A percentile compares a stretch with the other conserved stretches of the same genome.
These are phyloP conservation scores for Dendrolimus punctatus DNA, from an alignment of 1,140 invertebrate species.

Conservation along the genomic window DNA sequence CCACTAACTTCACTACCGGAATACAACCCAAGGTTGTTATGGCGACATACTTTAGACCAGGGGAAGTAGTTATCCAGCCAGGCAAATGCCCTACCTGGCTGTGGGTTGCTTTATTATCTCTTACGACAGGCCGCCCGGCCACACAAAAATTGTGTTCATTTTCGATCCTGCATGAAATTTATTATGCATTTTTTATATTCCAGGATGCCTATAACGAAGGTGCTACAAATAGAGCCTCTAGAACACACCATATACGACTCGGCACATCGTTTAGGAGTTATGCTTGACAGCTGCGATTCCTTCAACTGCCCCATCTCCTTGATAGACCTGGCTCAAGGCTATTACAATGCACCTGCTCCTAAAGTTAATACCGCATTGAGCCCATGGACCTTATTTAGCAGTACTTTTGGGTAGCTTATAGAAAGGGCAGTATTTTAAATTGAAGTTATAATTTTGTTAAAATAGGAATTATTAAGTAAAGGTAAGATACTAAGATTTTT, in stretches of 20 bases:
- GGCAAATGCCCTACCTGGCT: too few species aligned
- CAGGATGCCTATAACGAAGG: constrained; percentile 77
- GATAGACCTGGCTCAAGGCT: constrained; percentile 81
- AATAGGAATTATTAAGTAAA: neutral
- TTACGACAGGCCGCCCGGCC: too few species aligned
- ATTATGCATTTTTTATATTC: constrained; percentile 18
- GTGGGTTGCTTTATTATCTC: too few species aligned
- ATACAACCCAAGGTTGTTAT: too few species aligned
- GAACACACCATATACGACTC: constrained; percentile 78
- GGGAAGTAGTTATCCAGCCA: too few species aligned
- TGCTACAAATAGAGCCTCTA: constrained; percentile 76
- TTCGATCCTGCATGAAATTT: neutral
- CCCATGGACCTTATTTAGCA: constrained; percentile 51
- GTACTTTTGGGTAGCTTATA: constrained; percentile 27
- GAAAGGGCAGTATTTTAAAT: neutral
- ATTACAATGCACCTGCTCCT: constrained; percentile 73
- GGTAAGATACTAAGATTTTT: too few species aligned
- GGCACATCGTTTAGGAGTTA: constrained; percentile 73
- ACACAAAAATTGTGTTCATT: neutral
- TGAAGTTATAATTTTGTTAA: neutral
- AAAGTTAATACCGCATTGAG: constrained; percentile 26
- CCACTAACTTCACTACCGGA: too few species aligned
- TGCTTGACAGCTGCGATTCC: constrained; percentile 71
- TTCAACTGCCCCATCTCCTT: constrained; percentile 82
- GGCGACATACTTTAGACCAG: too few species aligned